Evolutionary conservation across 1,140 invertebrate species (phyloP), one percentile per base, ranked within the genome.

Genomic region (Pseudomyrmex gracilis): DNA sequence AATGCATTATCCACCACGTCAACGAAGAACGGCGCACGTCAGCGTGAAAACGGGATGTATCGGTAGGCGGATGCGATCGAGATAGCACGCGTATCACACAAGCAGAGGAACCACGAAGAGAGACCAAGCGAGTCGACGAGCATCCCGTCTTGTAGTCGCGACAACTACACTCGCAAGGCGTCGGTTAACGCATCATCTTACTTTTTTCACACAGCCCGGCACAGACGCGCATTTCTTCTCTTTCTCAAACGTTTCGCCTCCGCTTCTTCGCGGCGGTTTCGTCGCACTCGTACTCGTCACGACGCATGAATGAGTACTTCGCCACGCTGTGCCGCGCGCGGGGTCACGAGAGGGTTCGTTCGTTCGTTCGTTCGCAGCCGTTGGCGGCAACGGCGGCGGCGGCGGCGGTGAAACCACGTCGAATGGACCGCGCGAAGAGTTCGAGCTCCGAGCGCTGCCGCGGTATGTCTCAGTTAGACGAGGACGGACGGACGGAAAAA

Each of bases 1-100:
- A 88, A 78, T 83, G 83, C 76, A 85, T 88, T 34, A 85, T 88
- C 83, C 87, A 88, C 83, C 68, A 60, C 61, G 60, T 20, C 20
- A 47, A 43, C 15, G 17, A 3, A 12, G 55, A 58, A 10, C 34
- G 51, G 64, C 76, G 51, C 76, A 80, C 15, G 43, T 80, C 76
- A 70, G 64, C 64, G 43, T 17, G 17, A 55, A 74, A 77, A 63
- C 13, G 47, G 12, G 53, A 73, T 55, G 67, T 55, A 24, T 61
- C 58, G 22, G 9, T 8, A 47, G 64, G 20, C 47, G 61, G 24
- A 10, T 10, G 61, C 10, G 13, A 20, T 60, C 17, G 73, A 10
- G 49, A 67, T 22, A 77, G 8, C 74, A 67, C 60, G 47, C 60
- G 73, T 66, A 20, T 66, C 49, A 51, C 73, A 15, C 58, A 15